Percentiles rank a stretch among this genome's conserved stretches.
These are phyloP conservation scores for Paramormyrops hopkinsi DNA, from an alignment of 2,797 vertebrate species.

Conservation along the genomic window DNA sequence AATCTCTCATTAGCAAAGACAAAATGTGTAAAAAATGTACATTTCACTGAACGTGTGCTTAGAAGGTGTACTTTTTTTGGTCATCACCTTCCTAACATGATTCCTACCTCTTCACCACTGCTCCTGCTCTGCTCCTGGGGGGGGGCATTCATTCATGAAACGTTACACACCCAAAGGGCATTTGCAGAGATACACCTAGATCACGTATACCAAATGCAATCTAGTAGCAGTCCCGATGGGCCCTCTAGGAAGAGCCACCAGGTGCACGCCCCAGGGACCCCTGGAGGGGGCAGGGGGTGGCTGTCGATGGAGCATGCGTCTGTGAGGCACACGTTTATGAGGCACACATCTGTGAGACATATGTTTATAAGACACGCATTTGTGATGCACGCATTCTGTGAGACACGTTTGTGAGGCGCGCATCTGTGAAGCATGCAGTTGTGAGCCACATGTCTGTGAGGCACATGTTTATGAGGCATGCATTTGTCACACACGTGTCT, in stretches of 20 bases:
- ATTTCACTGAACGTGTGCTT: not conserved
- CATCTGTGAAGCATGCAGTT: not conserved
- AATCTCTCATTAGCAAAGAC: conserved; percentile 3
- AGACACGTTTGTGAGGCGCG: no score
- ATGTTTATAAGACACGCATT: no score
- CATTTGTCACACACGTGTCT: not conserved
- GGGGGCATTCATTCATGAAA: not conserved
- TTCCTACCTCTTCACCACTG: not conserved
- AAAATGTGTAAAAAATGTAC: not conserved
- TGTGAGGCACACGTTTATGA: not conserved
- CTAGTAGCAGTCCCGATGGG: not conserved
- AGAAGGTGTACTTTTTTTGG: not conserved
- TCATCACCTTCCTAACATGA: not conserved
- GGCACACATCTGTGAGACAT: no score
- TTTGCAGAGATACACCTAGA: not conserved
- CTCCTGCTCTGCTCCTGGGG: not conserved
- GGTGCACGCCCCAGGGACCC: not conserved
- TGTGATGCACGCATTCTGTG: no score
- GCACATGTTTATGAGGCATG: not conserved
- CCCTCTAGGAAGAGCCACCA: not conserved
- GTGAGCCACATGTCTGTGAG: no score
- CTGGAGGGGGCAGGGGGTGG: not conserved
- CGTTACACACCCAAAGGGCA: not conserved
- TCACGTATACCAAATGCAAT: not conserved
- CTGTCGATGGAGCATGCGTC: not conserved